phyloP scores from a whole-genome alignment of 1,140 invertebrate species.

The Pogonus chalceus region DNA sequence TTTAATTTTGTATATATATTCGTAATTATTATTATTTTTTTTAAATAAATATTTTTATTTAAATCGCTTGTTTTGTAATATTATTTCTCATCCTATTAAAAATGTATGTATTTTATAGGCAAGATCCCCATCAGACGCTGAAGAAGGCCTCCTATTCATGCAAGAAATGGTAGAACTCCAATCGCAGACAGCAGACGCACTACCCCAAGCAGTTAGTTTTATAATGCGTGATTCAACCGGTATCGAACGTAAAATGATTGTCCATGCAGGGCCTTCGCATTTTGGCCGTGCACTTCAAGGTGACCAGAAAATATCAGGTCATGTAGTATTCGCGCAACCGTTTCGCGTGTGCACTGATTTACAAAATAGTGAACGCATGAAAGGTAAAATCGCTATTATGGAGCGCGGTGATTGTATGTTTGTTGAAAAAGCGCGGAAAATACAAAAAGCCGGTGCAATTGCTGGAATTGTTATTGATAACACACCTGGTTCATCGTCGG shows the following conservation, averaged over 20 bases:
- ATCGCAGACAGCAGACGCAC: slow-evolving; percentile 46
- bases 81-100: slow-evolving; percentile 14
- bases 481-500: slow-evolving; percentile 56
- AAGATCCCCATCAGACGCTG: slow-evolving; percentile 69
- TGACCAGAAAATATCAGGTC: slow-evolving; percentile 46
- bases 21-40: no score
- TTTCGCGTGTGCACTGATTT: slow-evolving; percentile 58
- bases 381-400: slow-evolving; percentile 73
- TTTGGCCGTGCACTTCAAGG: slow-evolving; percentile 72
- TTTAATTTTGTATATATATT: no score
- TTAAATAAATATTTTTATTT: no score
- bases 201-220: slow-evolving; percentile 47
- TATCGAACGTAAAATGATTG: slow-evolving; percentile 32
- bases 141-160: slow-evolving; percentile 92
- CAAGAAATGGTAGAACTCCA: slow-evolving; percentile 89
- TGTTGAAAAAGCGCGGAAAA: slow-evolving; percentile 79
- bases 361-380: slow-evolving; percentile 48
- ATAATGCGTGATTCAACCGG: slow-evolving; percentile 25
- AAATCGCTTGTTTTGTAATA: no score
- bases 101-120: slow-evolving; percentile 50
- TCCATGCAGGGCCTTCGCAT: slow-evolving; percentile 81
- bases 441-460: slow-evolving; percentile 74
- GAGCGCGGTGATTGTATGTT: slow-evolving; percentile 91
- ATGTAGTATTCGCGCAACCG: slow-evolving; percentile 55
- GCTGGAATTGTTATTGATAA: slow-evolving; percentile 88